These are phyloP conservation scores for Plagiodera versicolora DNA, from an alignment of 2,888 invertebrate genomes.

Conservation along the genomic window DNA sequence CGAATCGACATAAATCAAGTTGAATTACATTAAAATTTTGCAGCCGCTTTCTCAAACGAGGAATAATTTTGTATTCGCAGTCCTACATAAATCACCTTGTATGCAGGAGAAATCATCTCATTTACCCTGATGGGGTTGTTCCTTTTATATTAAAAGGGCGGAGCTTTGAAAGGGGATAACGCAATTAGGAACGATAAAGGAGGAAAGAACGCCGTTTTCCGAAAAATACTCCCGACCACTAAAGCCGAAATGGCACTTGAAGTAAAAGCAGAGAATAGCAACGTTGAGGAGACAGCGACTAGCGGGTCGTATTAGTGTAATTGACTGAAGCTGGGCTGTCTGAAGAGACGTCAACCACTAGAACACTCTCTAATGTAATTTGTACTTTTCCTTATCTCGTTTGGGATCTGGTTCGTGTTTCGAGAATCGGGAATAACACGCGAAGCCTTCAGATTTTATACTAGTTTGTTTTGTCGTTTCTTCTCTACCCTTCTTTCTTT, in stretches of 20 bases:
- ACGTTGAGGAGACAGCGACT: slow-evolving; percentile 35
- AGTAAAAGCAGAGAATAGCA: slow-evolving; percentile 39
- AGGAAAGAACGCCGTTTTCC: slow-evolving; percentile 25
- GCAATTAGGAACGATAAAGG: slow-evolving; percentile 1
- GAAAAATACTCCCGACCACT: slow-evolving; percentile 36
- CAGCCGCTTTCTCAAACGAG: no score
- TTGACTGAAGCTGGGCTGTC: slow-evolving; percentile 54
- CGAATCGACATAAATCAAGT: no score
- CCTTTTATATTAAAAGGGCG: slow-evolving; percentile 4
- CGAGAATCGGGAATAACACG: slow-evolving; percentile 26
- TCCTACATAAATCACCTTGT: not conserved
- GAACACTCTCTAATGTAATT: slow-evolving; percentile 51
- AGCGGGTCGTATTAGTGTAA: slow-evolving; percentile 51
- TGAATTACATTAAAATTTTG: no score
- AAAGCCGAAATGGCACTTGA: slow-evolving; percentile 36
- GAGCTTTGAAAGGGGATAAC: not conserved
- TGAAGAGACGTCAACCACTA: slow-evolving; percentile 59
- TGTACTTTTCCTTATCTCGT: slow-evolving; percentile 44
- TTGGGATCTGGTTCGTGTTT: slow-evolving; percentile 34
- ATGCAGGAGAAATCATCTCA: not conserved
- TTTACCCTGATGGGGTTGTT: not conserved
- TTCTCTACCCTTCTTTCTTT: not conserved
- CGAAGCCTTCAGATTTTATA: slow-evolving; percentile 25
- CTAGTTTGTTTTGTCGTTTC: not conserved
- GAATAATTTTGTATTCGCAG: no score